phyloP scores from a whole-genome alignment of 2,113 vertebrate genomes.

The Paratilapia polleni region DNA sequence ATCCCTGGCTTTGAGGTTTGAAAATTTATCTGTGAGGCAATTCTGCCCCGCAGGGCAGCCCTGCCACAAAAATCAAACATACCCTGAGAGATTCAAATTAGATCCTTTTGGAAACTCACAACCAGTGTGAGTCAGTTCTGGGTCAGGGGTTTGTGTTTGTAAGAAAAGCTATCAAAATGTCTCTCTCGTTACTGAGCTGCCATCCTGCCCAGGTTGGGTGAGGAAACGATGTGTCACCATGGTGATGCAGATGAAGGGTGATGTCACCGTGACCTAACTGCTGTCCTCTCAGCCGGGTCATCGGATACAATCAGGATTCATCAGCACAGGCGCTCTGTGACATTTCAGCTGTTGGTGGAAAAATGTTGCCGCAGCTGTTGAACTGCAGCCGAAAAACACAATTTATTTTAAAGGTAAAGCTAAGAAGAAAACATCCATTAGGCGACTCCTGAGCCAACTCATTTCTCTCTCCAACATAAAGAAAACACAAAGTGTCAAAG shows the following conservation, averaged over 20 bases:
- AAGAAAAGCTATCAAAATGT: background rate
- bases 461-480: background rate
- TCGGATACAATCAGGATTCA: conserved; percentile 35
- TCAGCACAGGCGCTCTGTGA: conserved; percentile 5
- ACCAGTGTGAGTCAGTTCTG: accelerated
- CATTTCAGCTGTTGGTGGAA: conserved; percentile 10
- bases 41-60: background rate
- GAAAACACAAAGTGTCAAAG: background rate
- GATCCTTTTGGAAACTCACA: background rate
- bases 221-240: background rate
- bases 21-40: background rate
- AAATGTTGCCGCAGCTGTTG: background rate
- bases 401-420: background rate
- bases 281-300: background rate
- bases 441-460: background rate
- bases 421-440: background rate
- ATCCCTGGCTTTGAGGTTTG: background rate
- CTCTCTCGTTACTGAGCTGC: background rate
- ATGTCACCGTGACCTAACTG: background rate
- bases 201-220: background rate
- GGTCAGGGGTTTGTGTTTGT: background rate
- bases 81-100: background rate
- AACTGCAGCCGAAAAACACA: background rate
- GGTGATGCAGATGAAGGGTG: conserved; percentile 13
- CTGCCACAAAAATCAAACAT: background rate